Evolutionary conservation across 2,113 vertebrate species (phyloP), one percentile per base, ranked within the genome.

Genomic region (Fukomys damarensis): DNA sequence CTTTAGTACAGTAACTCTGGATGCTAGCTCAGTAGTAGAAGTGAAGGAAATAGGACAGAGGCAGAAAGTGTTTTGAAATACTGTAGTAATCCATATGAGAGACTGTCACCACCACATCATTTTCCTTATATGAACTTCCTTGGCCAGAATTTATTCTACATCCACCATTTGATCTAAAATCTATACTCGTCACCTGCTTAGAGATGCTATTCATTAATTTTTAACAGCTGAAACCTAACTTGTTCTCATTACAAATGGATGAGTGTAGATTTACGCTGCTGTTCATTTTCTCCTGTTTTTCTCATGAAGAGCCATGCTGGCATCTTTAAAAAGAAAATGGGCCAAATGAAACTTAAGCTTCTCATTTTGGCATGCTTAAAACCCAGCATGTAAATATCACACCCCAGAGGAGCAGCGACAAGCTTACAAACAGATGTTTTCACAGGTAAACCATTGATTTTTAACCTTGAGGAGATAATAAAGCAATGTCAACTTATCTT

Each of bases 381-480:
- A 91, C 68, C 54, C 96, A 93, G 90, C 81, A 92, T 96, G 95
- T 70, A 96, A 97, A 94, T 95, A 85, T 72, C 54, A 96, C 91
- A 85, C 94, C 72, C 49, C 66, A 95, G 76, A 95, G 82, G 86
- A 77, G 86, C 91, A 77, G 0, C 41, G 56, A 84, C 86, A 96
- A 89, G 22, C 91, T 91, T 96, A 56, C 59, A 97, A 96, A 97
- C 97, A 97, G 77, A 90, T 94, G 87, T 97, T 98, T 98, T 96
- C 97, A 92, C 76, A 95, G 70, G 70, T 95, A 96, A 97, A 98
- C 43, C 96, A 96, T 81, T 97, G 96, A 91, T 97, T 98, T 98
- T 98, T 98, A 93, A 98, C 97, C 96, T 97, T 96, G 92, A 97
- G 77, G 41, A 89, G 90, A 80, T 70, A 96, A 97, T 95, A 96